Percentiles rank a stretch among this genome's conserved stretches.
phyloP scores from a whole-genome alignment of 2,113 vertebrate species.

The Atrichornis clamosus region DNA sequence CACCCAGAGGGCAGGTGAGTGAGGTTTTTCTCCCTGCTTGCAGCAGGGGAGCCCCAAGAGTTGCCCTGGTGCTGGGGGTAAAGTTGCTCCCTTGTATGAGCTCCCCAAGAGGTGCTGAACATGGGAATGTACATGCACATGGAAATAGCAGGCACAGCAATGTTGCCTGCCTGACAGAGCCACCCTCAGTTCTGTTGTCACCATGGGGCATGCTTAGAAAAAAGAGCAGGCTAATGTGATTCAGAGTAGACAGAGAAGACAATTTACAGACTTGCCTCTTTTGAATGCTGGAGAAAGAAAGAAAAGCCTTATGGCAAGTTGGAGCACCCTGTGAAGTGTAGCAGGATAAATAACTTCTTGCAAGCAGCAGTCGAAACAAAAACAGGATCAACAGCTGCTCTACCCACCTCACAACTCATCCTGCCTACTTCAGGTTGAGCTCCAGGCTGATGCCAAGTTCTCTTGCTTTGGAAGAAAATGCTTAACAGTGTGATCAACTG shows the following conservation, averaged over 20 bases:
- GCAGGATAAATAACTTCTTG: background rate
- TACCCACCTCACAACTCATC: background rate
- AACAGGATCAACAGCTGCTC: slow-evolving; percentile 5
- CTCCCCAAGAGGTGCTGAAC: background rate
- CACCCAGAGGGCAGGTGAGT: background rate
- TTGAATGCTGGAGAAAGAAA: background rate
- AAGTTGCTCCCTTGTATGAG: background rate
- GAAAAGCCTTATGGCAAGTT: slow-evolving; percentile 1
- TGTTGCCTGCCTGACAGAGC: rapidly evolving
- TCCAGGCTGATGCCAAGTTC: background rate
- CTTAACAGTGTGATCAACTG: background rate
- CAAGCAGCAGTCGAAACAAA: background rate
- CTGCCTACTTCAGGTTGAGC: background rate
- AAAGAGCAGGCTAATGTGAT: background rate
- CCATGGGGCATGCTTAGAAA: background rate
- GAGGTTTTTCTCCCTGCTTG: background rate
- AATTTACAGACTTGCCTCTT: background rate
- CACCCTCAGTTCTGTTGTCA: background rate
- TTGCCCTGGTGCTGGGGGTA: background rate
- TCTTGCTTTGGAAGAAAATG: background rate
- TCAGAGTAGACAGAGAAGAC: background rate
- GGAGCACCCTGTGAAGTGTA: background rate
- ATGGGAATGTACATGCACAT: rapidly evolving
- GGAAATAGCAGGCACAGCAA: background rate
- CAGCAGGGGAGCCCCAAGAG: background rate